Conservation (phyloP, 2,797 vertebrate genomes). For the Alauda arvensis region DNA sequence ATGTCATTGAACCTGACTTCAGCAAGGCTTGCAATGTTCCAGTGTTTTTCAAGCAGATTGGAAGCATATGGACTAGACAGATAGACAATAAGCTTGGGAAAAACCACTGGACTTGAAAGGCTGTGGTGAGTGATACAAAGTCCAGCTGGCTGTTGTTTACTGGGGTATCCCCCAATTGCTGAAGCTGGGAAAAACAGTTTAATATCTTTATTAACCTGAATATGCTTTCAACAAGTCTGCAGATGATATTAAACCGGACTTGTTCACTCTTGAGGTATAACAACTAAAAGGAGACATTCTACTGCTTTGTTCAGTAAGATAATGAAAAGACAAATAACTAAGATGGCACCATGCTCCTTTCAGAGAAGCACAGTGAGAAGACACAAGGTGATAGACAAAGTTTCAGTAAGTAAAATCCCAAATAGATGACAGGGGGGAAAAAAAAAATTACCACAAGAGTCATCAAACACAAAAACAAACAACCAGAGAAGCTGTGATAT, state of each 20-base stretch:
- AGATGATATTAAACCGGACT: not conserved
- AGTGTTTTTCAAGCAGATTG: not conserved
- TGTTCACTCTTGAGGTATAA: not conserved
- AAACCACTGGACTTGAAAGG: not conserved
- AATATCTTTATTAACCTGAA: not conserved
- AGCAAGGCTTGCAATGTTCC: not conserved
- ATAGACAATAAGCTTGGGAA: not conserved
- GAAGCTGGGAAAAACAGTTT: not conserved
- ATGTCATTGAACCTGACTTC: not conserved
- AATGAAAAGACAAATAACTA: not conserved
- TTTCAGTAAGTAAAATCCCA: not conserved
- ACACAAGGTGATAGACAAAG: not conserved
- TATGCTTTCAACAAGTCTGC: not conserved
- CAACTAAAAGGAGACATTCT: not conserved
- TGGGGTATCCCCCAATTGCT: not conserved
- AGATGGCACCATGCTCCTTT: not conserved
- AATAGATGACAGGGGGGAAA: rapidly evolving
- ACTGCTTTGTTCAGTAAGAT: not conserved
- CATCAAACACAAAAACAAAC: not conserved
- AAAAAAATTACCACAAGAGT: not conserved
- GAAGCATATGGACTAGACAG: not conserved
- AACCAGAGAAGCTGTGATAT: not conserved
- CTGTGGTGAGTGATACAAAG: not conserved
- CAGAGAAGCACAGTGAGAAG: not conserved
- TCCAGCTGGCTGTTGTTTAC: not conserved